Evolutionary conservation across 1,140 invertebrate species (phyloP).

Genomic region (Euglossa dilemma): DNA sequence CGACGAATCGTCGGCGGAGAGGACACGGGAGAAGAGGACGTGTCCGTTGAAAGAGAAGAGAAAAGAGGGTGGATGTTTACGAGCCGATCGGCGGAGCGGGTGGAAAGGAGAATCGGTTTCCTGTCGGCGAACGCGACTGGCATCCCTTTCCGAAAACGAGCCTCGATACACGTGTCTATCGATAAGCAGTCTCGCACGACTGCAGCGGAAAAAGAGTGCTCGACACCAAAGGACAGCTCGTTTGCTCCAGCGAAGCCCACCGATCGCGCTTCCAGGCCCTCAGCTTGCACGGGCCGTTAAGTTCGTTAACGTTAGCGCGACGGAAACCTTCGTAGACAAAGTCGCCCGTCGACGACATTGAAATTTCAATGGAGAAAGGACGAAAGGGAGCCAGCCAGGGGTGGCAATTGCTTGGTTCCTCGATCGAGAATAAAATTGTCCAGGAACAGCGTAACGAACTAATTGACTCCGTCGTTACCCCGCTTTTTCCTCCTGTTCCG

Average conservation of each 20-base stretch:
- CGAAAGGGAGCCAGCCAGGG: not conserved
- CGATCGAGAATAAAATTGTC: conserved; percentile 50
- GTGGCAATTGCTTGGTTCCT: not conserved
- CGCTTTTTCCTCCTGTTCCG: not conserved
- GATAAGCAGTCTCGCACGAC: conserved; percentile 33
- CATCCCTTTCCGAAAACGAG: conserved; percentile 8
- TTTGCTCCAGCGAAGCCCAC: not conserved
- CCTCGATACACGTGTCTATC: conserved; percentile 20
- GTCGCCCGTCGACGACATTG: not conserved
- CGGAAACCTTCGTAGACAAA: not conserved
- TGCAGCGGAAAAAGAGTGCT: not conserved
- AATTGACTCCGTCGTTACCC: conserved; percentile 46
- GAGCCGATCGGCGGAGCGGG: not conserved
- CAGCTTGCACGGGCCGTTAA: too few species aligned
- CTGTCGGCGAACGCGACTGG: conserved; percentile 24
- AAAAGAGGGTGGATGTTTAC: not conserved
- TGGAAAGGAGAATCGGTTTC: not conserved
- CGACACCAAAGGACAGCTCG: not conserved
- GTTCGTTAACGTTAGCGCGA: too few species aligned
- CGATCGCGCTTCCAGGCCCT: too few species aligned
- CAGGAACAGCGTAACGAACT: conserved; percentile 47
- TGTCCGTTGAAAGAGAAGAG: not conserved
- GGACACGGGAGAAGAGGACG: not conserved
- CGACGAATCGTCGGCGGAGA: not conserved
- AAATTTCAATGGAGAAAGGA: not conserved